Percentiles rank a stretch among this genome's conserved stretches.
Conservation (phyloP, 2,888 invertebrate genomes). For the Hemithea aestivaria region DNA sequence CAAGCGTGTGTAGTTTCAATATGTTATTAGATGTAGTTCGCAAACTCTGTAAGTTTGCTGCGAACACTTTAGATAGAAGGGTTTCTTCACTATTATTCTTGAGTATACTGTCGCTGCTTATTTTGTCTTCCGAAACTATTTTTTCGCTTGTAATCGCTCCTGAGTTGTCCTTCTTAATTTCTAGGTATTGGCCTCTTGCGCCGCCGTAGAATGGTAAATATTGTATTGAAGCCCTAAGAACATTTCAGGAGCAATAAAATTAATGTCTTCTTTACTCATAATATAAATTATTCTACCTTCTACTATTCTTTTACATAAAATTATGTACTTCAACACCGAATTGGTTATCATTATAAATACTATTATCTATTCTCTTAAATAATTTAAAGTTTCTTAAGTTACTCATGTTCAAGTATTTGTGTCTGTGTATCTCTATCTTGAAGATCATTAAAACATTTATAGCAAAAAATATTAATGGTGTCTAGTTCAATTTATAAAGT, state of each 20-base stretch:
- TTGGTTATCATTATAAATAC: too few species aligned
- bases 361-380: too few species aligned
- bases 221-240: conserved; percentile 50
- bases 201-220: conserved; percentile 85
- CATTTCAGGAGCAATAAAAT: conserved; percentile 8
- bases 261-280: too few species aligned
- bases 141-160: conserved; percentile 73
- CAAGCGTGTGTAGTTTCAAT: conserved; percentile 80
- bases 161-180: conserved; percentile 75
- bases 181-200: conserved; percentile 83
- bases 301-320: too few species aligned
- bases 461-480: too few species aligned
- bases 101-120: conserved; percentile 59
- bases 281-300: too few species aligned
- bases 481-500: too few species aligned
- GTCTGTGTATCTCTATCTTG: too few species aligned
- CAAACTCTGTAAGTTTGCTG: conserved; percentile 77
- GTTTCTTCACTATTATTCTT: conserved; percentile 61
- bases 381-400: too few species aligned
- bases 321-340: too few species aligned
- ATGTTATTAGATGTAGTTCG: conserved; percentile 78
- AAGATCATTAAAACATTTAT: too few species aligned
- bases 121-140: conserved; percentile 65
- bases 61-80: conserved; percentile 64
- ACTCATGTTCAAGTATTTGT: too few species aligned